Base-by-base conservation (phyloP, 2,888 invertebrate species). In the Celastrina argiolus region DNA sequence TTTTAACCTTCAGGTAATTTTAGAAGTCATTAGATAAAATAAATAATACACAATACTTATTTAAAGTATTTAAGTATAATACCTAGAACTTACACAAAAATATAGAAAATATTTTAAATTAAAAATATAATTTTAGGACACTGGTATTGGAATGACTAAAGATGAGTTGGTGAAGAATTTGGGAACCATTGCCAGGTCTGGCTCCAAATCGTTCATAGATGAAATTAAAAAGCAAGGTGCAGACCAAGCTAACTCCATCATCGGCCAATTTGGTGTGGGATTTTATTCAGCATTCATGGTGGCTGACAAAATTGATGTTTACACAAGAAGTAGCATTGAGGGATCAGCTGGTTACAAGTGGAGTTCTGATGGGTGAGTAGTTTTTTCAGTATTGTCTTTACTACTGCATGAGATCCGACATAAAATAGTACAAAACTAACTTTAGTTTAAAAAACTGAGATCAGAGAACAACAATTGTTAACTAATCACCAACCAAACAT, bases 261-360 rank as follows among this genome's bases (percentile, higher is more conserved):
- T 98, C 81, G 98, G 99, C 3, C 98, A 99, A 84, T 99, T 99
- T 92, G 99, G 99, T 73, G 99, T 99, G 18, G 99, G 99, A 0
- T 99, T 99, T 85, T 99, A 99, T 84, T 98, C 99, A 14, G 95
- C 96, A 0, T 99, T 99, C 82, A 99, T 99, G 97, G 99, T 99
- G 2, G 98, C 98, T 26, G 96, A 98, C 75, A 96, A 95, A 80
- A 97, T 99, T 31, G 98, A 98, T 78, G 98, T 99, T 0, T 98
- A 91, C 80, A 97, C 98, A 1, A 94, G 94, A 78, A 95, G 96
- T 67, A 94, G 95, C 68, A 85, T 87, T 63, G 81, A 83, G 3
- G 93, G 93, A 70, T 93, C 94, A 0, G 92, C 93, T 12, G 98
- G 97, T 0, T 94, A 95, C 77, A 94, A 94, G 78, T 99, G 99